Evolutionary conservation across 2,797 vertebrate genomes (phyloP).

Genomic region (Xerus rutilus): DNA sequence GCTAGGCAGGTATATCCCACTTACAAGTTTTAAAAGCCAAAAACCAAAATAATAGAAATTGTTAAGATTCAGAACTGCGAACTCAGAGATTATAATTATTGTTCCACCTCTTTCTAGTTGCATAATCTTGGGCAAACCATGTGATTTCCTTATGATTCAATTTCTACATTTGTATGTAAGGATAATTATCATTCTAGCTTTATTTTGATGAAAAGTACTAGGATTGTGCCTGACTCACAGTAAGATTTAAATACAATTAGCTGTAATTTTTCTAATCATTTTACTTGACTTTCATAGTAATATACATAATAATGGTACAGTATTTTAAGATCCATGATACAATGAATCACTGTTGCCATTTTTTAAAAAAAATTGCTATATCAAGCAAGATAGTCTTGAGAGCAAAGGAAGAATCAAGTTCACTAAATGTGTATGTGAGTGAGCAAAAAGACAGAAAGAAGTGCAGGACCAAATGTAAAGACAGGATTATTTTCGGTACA

Average conservation of each 20-base stretch:
- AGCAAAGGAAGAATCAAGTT: not conserved
- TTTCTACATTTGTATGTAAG: not conserved
- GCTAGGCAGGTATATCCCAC: not conserved
- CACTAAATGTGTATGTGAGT: not conserved
- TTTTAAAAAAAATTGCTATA: not conserved
- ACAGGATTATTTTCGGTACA: not conserved
- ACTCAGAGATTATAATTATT: not conserved
- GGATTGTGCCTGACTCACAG: not conserved
- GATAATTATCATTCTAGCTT: not conserved
- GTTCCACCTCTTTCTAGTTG: not conserved
- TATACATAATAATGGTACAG: not conserved
- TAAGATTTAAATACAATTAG: constrained; percentile 27
- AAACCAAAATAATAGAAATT: not conserved
- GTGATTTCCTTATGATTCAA: not conserved
- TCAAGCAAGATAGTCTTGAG: not conserved
- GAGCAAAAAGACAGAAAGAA: not conserved
- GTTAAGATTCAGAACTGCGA: not conserved
- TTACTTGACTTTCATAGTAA: not conserved
- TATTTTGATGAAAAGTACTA: constrained; percentile 36
- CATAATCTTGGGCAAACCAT: not conserved
- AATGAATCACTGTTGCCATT: not conserved
- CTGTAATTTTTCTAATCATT: constrained; percentile 18
- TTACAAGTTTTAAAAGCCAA: not conserved
- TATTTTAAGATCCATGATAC: not conserved
- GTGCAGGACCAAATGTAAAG: not conserved